Conservation (phyloP, 1,140 invertebrate species). For the Prorops nasuta region DNA sequence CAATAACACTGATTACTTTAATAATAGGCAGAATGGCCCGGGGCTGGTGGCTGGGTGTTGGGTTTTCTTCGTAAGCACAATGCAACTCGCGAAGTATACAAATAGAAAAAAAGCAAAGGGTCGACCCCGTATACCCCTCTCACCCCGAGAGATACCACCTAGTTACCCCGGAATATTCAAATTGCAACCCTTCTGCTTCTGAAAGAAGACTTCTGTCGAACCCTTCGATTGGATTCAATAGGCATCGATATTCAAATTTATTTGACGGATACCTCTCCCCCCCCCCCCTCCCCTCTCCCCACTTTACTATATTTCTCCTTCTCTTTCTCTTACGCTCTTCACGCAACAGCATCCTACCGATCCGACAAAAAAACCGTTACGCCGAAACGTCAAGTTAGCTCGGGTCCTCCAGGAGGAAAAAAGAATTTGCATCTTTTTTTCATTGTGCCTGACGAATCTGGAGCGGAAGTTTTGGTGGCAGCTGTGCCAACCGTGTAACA, state of each 20-base stretch:
- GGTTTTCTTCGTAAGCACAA: slow-evolving; percentile 48
- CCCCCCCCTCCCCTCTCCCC: slow-evolving; percentile 15
- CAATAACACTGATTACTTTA: slow-evolving; percentile 55
- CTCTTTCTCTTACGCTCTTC: slow-evolving; percentile 16
- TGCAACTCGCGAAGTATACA: slow-evolving; percentile 51
- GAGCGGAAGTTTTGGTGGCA: slow-evolving; percentile 47
- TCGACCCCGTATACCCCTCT: slow-evolving; percentile 13
- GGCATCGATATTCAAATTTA: slow-evolving; percentile 59
- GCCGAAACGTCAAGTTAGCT: slow-evolving; percentile 34
- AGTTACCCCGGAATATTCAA: slow-evolving; percentile 57
- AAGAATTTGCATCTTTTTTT: slow-evolving; percentile 52
- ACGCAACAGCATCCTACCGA: slow-evolving; percentile 21
- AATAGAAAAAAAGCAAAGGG: slow-evolving; percentile 42
- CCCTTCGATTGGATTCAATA: slow-evolving; percentile 57
- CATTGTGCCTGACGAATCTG: slow-evolving; percentile 34
- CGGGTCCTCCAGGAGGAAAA: slow-evolving; percentile 28
- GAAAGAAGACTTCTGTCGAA: slow-evolving; percentile 50
- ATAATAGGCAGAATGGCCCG: slow-evolving; percentile 50
- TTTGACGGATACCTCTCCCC: slow-evolving; percentile 41
- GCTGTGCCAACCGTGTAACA: slow-evolving; percentile 37
- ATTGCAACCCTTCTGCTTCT: slow-evolving; percentile 51
- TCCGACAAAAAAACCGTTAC: slow-evolving; percentile 45
- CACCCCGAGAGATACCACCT: slow-evolving; percentile 40
- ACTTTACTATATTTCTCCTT: slow-evolving; percentile 16
- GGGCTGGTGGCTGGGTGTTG: slow-evolving; percentile 50